phyloP scores from a whole-genome alignment of 2,113 vertebrate genomes.

The Patagioenas fasciata region DNA sequence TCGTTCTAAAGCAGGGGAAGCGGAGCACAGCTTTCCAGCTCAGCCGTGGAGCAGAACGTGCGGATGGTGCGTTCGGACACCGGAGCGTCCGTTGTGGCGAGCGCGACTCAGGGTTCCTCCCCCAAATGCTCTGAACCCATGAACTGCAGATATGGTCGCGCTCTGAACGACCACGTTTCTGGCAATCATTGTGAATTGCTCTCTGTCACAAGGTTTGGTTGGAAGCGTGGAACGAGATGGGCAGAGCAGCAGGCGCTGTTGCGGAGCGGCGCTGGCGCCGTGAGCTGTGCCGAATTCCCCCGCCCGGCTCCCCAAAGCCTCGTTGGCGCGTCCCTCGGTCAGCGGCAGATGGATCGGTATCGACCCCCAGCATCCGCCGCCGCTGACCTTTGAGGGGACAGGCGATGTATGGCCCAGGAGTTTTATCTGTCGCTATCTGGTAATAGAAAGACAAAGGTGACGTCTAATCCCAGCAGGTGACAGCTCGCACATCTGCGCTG shows the following conservation, averaged over 20 bases:
- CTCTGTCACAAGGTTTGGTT: background rate
- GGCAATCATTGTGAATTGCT: background rate
- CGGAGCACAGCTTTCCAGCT: background rate
- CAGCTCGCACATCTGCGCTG: constrained; percentile 82
- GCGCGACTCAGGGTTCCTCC: background rate
- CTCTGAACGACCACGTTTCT: background rate
- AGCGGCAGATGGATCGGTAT: constrained; percentile 78
- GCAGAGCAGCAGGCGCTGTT: background rate
- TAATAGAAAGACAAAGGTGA: constrained; percentile 86
- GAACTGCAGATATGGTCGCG: accelerated
- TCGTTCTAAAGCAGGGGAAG: background rate
- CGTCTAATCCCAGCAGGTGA: constrained; percentile 86
- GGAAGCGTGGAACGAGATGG: background rate
- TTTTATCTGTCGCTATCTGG: constrained; percentile 85
- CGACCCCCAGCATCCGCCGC: constrained; percentile 66
- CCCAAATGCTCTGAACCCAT: background rate
- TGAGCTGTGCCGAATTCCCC: accelerated
- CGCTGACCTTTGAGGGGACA: constrained; percentile 79
- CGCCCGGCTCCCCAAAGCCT: background rate
- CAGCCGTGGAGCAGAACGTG: background rate
- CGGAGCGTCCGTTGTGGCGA: background rate
- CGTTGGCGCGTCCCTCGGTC: constrained; percentile 34
- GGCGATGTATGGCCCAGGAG: constrained; percentile 73
- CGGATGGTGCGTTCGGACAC: background rate
- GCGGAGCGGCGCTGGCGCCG: background rate